Conservation (phyloP, 2,888 invertebrate genomes). For the Eurois occulta region DNA sequence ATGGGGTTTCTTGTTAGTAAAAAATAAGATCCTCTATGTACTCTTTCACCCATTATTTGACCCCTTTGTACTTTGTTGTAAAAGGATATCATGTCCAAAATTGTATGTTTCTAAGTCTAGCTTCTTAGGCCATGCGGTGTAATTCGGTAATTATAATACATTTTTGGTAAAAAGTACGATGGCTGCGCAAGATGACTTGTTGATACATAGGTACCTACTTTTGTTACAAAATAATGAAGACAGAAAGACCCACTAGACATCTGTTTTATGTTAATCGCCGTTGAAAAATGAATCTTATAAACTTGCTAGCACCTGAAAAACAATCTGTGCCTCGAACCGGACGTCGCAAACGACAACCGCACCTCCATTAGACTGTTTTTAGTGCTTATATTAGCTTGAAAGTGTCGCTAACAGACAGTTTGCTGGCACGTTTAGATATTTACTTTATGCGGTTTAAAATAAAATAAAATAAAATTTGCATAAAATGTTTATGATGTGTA, state of each 20-base stretch:
- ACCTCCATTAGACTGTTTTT: constrained; percentile 38
- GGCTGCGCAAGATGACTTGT: too few species aligned
- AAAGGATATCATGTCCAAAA: too few species aligned
- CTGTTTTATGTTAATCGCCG: background rate
- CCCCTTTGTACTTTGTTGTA: background rate
- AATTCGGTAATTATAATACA: background rate
- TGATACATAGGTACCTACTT: too few species aligned
- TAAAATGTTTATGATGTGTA: background rate
- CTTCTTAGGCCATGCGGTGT: background rate
- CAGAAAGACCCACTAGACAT: background rate
- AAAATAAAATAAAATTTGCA: background rate
- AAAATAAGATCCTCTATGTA: background rate
- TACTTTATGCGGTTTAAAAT: background rate
- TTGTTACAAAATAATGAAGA: background rate
- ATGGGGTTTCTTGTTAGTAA: background rate
- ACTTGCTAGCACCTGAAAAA: constrained; percentile 36
- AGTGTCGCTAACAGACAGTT: background rate
- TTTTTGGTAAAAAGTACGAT: background rate
- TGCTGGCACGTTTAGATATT: constrained; percentile 4
- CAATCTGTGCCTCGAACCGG: constrained; percentile 9
- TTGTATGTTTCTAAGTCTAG: background rate
- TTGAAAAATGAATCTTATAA: constrained; percentile 30
- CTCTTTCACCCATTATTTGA: background rate
- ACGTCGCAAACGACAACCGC: constrained; percentile 15
- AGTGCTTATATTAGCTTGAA: constrained; percentile 22